Percentiles rank a stretch among this genome's conserved stretches.
These are phyloP conservation scores for Leptinotarsa defecta DNA, from an alignment of 1,140 invertebrate genomes.

Conservation along the genomic window DNA sequence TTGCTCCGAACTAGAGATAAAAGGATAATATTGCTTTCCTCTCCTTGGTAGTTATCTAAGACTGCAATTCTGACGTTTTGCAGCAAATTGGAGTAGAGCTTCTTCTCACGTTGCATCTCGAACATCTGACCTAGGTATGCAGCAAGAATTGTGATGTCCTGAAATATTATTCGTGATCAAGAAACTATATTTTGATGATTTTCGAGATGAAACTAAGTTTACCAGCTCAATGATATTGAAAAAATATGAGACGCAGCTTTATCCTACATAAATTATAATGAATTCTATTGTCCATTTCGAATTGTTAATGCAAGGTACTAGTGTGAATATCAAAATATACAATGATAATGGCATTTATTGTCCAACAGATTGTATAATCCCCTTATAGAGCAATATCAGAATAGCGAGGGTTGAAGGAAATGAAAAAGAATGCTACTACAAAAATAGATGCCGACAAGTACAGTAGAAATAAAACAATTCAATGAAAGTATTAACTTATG, in stretches of 20 bases:
- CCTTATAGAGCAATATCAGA: no score
- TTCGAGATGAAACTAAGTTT: background rate
- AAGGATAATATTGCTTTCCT: conserved; percentile 84
- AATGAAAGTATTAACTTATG: no score
- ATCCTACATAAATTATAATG: no score
- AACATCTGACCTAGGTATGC: conserved; percentile 71
- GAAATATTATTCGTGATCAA: conserved; percentile 56
- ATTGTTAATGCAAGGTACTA: no score
- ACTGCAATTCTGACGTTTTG: conserved; percentile 65
- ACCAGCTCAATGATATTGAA: background rate
- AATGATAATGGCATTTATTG: no score
- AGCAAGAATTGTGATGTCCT: conserved; percentile 69
- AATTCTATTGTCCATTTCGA: no score
- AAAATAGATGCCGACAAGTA: no score
- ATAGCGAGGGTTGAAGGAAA: no score
- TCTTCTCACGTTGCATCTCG: conserved; percentile 59
- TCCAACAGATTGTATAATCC: no score
- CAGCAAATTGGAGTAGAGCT: conserved; percentile 48
- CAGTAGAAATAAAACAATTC: no score
- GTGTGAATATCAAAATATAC: no score
- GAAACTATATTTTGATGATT: background rate
- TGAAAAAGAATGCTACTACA: no score
- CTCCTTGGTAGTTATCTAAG: conserved; percentile 85
- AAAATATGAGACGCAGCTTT: background rate
- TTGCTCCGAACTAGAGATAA: conserved; percentile 83